These are phyloP conservation scores for Heliconius hermathena DNA, from an alignment of 1,140 invertebrate genomes.

Conservation along the genomic window DNA sequence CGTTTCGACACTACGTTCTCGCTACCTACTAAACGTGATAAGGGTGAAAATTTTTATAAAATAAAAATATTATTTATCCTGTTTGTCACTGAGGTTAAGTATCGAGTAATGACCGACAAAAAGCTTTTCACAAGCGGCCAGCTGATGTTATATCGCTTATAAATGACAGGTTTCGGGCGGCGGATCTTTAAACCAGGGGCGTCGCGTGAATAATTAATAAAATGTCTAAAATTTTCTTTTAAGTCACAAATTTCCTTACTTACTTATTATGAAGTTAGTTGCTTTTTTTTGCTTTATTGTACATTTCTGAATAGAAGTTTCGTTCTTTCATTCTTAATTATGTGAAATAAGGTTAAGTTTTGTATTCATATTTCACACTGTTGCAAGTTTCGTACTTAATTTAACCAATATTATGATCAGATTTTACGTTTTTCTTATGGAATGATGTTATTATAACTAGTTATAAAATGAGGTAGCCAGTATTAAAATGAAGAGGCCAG, in stretches of 20 bases:
- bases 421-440: background rate
- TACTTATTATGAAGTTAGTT: background rate
- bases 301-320: background rate
- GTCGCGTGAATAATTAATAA: conserved; percentile 21
- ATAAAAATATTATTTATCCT: too few relatives aligned
- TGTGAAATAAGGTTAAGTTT: conserved; percentile 12
- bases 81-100: background rate
- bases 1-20: too few relatives aligned
- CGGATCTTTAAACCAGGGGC: background rate
- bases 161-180: background rate
- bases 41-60: too few relatives aligned
- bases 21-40: too few relatives aligned
- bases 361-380: background rate
- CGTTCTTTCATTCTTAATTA: background rate
- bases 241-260: background rate
- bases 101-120: background rate
- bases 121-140: background rate
- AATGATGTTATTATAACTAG: background rate
- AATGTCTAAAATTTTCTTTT: conserved; percentile 12
- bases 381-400: background rate
- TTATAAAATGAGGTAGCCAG: background rate
- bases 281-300: background rate
- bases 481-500: too few relatives aligned
- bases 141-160: background rate
- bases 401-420: too few relatives aligned